Evolutionary conservation across 2,797 vertebrate species (phyloP).

Genomic region (Bovichtus variegatus): DNA sequence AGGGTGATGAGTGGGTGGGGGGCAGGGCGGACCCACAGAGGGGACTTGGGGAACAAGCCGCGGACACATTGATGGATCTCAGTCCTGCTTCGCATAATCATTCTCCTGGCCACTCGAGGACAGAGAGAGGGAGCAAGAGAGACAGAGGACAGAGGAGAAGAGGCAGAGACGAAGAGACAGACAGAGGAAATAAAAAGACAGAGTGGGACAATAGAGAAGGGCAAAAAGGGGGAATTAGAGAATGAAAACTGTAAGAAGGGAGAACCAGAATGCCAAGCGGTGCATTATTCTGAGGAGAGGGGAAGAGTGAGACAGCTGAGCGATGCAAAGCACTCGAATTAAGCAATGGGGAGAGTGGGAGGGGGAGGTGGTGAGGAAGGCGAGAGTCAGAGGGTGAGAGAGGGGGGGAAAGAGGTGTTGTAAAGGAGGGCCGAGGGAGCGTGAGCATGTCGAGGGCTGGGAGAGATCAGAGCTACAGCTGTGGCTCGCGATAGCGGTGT

Average conservation of each 20-base stretch:
- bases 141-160: slow-evolving; percentile 27
- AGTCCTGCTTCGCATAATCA: slow-evolving; percentile 77
- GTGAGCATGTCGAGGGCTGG: slow-evolving; percentile 37
- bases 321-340: slow-evolving; percentile 41
- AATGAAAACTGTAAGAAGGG: slow-evolving; percentile 39
- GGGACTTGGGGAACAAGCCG: slow-evolving; percentile 70
- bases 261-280: slow-evolving; percentile 29
- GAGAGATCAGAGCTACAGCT: slow-evolving; percentile 65
- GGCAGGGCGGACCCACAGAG: slow-evolving; percentile 17
- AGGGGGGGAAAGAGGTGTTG: not conserved
- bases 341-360: slow-evolving; percentile 12
- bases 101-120: slow-evolving; percentile 76
- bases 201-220: slow-evolving; percentile 12
- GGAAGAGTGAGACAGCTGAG: slow-evolving; percentile 44
- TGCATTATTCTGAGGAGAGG: slow-evolving; percentile 39
- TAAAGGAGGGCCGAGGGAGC: slow-evolving; percentile 27
- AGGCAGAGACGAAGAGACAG: slow-evolving; percentile 22
- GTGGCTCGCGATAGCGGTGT: slow-evolving; percentile 39
- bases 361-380: not conserved
- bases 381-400: slow-evolving; percentile 19
- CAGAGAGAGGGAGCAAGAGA: slow-evolving; percentile 47
- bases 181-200: slow-evolving; percentile 28
- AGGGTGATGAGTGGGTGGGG: slow-evolving; percentile 11
- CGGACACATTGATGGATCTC: slow-evolving; percentile 83
- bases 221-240: slow-evolving; percentile 34